Conservation (phyloP, 64 coral and sea anemone species). For the Dendronephthya gigantea region DNA sequence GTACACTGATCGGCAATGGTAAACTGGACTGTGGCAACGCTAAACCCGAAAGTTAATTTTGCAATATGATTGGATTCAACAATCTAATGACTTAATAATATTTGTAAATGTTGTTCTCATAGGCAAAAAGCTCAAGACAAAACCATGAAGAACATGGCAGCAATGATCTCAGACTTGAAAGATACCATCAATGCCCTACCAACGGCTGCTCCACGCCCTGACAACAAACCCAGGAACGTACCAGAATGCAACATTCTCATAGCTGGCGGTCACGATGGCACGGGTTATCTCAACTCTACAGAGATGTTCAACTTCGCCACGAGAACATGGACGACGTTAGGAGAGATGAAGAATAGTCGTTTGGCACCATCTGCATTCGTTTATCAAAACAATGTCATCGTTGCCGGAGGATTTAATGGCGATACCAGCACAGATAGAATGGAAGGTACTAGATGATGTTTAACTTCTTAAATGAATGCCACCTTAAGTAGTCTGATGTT, state of each 20-base stretch:
- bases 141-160: background rate
- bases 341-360: background rate
- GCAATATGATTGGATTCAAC: no score
- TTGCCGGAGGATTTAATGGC: background rate
- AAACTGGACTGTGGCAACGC: no score
- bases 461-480: background rate
- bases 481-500: background rate
- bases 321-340: background rate
- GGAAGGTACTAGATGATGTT: background rate
- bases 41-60: no score
- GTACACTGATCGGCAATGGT: no score
- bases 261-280: background rate
- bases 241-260: background rate
- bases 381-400: slow-evolving; percentile 7
- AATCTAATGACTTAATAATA: no score
- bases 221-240: background rate
- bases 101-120: background rate
- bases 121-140: background rate
- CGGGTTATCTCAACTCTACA: background rate
- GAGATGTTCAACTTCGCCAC: background rate
- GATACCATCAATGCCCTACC: background rate
- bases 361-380: slow-evolving; percentile 1
- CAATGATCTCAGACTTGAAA: background rate
- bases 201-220: background rate
- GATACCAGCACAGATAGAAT: background rate